phyloP scores from a whole-genome alignment of 35 echinoderm and acorn worm genomes.

The Amphiura filiformis region DNA sequence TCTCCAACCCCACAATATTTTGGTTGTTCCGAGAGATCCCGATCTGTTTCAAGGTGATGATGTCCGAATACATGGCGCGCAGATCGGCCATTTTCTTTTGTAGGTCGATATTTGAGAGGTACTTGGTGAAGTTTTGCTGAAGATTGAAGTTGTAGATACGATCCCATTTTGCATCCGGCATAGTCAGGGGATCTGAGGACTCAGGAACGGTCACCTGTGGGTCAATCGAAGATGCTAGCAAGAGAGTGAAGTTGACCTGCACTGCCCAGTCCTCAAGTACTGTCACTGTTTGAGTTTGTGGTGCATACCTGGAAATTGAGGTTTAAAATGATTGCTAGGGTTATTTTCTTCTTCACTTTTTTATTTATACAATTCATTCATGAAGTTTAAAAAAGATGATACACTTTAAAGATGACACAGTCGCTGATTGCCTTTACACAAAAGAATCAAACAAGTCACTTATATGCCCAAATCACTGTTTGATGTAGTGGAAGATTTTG shows the following conservation, averaged over 20 bases:
- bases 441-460: too few relatives aligned
- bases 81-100: constrained; percentile 10
- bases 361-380: too few relatives aligned
- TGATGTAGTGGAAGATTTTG: too few relatives aligned
- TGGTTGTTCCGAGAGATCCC: background rate
- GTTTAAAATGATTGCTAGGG: too few relatives aligned
- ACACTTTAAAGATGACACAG: too few relatives aligned
- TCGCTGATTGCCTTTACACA: too few relatives aligned
- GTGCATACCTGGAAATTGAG: constrained; percentile 27
- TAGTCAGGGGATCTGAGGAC: background rate
- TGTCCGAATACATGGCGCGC: background rate
- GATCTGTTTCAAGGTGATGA: constrained; percentile 1
- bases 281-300: constrained; percentile 47
- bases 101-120: constrained; percentile 47
- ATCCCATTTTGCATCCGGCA: constrained; percentile 44
- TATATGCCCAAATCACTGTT: too few relatives aligned
- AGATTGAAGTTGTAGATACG: constrained; percentile 39
- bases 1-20: constrained; percentile 29
- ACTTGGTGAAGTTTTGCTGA: constrained; percentile 53
- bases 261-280: constrained; percentile 34
- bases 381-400: too few relatives aligned
- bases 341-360: too few relatives aligned
- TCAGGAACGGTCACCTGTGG: background rate
- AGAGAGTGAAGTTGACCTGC: constrained; percentile 76
- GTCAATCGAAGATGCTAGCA: background rate